Evolutionary conservation across 2,888 invertebrate species (phyloP).

Genomic region (Chrysopilus asiliformis): DNA sequence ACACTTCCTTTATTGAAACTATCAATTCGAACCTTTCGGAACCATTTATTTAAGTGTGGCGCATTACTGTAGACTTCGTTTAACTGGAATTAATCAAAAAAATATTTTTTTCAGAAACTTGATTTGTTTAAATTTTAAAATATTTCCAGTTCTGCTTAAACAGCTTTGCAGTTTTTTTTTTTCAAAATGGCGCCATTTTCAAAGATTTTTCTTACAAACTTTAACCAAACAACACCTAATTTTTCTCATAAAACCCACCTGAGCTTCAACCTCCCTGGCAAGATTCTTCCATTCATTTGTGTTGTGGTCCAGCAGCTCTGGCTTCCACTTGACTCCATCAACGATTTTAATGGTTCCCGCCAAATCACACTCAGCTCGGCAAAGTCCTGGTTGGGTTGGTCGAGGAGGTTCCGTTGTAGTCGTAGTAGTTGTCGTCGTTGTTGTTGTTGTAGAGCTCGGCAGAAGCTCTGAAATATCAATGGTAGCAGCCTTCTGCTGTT

Average conservation of each 20-base stretch:
- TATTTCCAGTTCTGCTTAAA: too few species aligned
- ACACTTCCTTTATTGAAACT: constrained; percentile 80
- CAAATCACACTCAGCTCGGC: constrained; percentile 65
- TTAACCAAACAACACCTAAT: background rate
- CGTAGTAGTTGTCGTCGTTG: constrained; percentile 47
- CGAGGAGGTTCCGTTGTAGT: constrained; percentile 56
- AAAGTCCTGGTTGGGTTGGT: constrained; percentile 67
- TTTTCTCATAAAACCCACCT: constrained; percentile 41
- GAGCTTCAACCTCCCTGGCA: constrained; percentile 65
- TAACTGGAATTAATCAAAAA: too few species aligned
- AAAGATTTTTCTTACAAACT: constrained; percentile 4
- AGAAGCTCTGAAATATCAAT: constrained; percentile 39
- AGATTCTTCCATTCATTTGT: constrained; percentile 76
- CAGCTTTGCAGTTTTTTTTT: too few species aligned
- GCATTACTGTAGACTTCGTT: constrained; percentile 71
- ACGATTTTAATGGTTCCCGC: constrained; percentile 76
- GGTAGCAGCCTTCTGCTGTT: constrained; percentile 48
- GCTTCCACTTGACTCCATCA: constrained; percentile 70
- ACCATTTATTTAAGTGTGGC: constrained; percentile 62
- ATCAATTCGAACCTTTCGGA: constrained; percentile 72
- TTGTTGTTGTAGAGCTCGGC: constrained; percentile 40
- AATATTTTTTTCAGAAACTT: too few species aligned
- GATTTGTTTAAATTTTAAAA: too few species aligned
- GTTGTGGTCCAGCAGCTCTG: constrained; percentile 72
- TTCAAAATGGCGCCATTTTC: background rate